These are phyloP conservation scores for Cydia splendana DNA, from an alignment of 1,140 invertebrate species.

Conservation along the genomic window DNA sequence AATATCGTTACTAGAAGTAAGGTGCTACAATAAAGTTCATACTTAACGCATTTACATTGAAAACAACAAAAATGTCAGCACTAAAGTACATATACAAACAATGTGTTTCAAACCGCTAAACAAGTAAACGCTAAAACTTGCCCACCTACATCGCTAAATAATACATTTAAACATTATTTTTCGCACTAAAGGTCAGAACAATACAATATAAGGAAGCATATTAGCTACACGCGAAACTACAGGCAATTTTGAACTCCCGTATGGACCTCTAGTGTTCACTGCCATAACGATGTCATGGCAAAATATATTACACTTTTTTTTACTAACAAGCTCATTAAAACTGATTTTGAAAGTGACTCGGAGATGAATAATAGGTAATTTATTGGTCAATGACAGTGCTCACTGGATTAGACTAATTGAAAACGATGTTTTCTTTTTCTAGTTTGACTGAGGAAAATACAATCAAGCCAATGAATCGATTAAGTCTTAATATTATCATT, in stretches of 20 bases:
- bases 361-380: conserved; percentile 8
- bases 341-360: conserved; percentile 1
- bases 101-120: neutral
- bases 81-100: neutral
- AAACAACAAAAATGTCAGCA: neutral
- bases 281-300: conserved; percentile 25
- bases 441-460: neutral
- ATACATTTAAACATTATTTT: neutral
- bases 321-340: conserved; percentile 16
- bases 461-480: neutral
- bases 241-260: neutral
- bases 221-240: neutral
- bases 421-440: neutral
- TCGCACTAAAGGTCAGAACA: neutral
- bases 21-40: neutral
- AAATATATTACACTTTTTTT: conserved; percentile 24
- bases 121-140: neutral
- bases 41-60: neutral
- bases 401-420: neutral
- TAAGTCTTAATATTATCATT: neutral
- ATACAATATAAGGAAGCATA: neutral
- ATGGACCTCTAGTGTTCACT: neutral
- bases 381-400: conserved; percentile 24
- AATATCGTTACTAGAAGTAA: neutral
- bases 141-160: neutral